Base-by-base conservation (phyloP, 2,888 invertebrate species). In the Dryadula phaetusa region DNA sequence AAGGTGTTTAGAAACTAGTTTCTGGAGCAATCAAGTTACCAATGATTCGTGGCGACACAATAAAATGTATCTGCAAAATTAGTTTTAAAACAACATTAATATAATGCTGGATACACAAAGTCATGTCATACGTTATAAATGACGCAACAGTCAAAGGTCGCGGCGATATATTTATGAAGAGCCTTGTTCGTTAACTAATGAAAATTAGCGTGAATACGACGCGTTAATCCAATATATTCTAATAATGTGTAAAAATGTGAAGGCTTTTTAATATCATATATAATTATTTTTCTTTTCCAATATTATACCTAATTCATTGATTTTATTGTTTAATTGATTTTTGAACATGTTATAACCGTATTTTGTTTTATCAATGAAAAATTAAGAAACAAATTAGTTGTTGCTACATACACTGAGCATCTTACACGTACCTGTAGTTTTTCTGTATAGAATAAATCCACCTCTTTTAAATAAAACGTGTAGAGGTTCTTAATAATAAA, bases 151-250 rank as follows among this genome's bases (percentile, higher is more conserved):
- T 44, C 53, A 68, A 20, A 64, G 69, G 63, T 67, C 62, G 44
- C 25, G 28, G 56, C 61, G 52, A 52, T 64, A 53, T 62, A 64
- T 69, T 61, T 53, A 64, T 64, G 72, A 74, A 72, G 71, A 72
- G 77, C 75, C 76, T 77, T 78, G 79, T 84, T 87, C 78, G 77
- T 85, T 87, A 85, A 79, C 80, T 81, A 83, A 84, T 82, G 85
- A 86, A 86, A 84, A 88, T 86, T 78, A 83, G 84, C 86, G 84
- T 87, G 84, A 84, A 86, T 78, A 77, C 75, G 77, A 76, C 75
- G 76, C 75, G 18, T 25, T 37, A 22, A 34, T 54, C 18, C 14
- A 54, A 20, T 46, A 54, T 32, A 22, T 44, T 0, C 52, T 28
- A 28, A 8, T n/a, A 49, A 25, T 25, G 2, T 25, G n/a, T 6